Base-by-base conservation (phyloP, 2,797 vertebrate species). In the Microctenopoma steveboyesi region DNA sequence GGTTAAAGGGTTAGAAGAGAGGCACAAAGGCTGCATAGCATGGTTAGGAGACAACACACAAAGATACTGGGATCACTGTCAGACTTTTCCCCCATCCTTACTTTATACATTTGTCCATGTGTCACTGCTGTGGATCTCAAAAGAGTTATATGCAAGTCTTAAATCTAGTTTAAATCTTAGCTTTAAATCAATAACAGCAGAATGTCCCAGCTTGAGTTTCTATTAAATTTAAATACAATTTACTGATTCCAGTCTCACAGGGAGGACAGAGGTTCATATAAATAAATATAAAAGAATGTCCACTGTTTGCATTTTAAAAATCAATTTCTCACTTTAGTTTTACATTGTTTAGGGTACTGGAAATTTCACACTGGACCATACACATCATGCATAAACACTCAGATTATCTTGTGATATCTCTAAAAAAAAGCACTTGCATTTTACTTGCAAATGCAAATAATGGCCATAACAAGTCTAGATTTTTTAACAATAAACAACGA, bases 41-140 rank as follows among this genome's bases (percentile, higher is more conserved):
- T 79, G 79, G 88, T 88, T 90, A 79, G 88, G 81, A 90, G 83
- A 92, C 88, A 88, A 91, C 88, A 92, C 68, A 65, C 50, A 87
- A 79, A 90, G 76, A 85, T 68, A 63, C 78, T 70, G 65, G 86
- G 84, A 85, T 76, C 73, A 87, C 62, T 88, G 71, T 82, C 69
- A 81, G 78, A 85, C 75, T 86, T 72, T 83, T 76, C 73, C 85
- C 82, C 76, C 51, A 63, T 88, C 76, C 91, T 92, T 92, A 92
- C 92, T 91, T 91, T 81, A 84, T 79, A 85, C 82, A 89, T 77
- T 71, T 86, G 80, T 85, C 84, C 82, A 22, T 16, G 72, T 84
- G 81, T 80, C 88, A 88, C 80, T 81, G 89, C 91, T 93, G 92
- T 84, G 85, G 82, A 92, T 77, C 89, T 91, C 82, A 93, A 91